These are phyloP conservation scores for Watersipora subatra DNA, from an alignment of 1,140 invertebrate species.

Conservation along the genomic window DNA sequence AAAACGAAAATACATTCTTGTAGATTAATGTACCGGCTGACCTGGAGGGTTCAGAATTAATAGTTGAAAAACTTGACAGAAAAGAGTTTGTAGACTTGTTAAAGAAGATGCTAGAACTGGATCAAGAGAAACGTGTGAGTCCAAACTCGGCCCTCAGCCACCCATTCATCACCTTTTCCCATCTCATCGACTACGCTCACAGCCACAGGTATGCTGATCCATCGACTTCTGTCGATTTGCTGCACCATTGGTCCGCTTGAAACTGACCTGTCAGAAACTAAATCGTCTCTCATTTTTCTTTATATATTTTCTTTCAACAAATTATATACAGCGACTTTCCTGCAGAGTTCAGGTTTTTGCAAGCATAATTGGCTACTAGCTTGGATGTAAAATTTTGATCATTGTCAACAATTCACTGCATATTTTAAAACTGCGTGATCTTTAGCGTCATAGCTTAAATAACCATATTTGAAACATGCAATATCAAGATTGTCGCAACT, in stretches of 20 bases:
- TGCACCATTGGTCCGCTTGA: background rate
- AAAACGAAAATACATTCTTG: no score
- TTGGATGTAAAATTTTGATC: no score
- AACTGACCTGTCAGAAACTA: background rate
- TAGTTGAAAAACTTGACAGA: constrained; percentile 88
- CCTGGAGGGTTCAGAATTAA: constrained; percentile 79
- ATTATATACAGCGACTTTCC: no score
- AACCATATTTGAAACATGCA: no score
- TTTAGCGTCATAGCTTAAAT: no score
- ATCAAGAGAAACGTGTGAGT: constrained; percentile 86
- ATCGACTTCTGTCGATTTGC: background rate
- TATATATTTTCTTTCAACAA: background rate
- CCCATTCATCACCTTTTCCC: constrained; percentile 78
- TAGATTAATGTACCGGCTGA: constrained; percentile 89
- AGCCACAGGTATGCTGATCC: constrained; percentile 58
- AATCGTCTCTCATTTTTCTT: no score
- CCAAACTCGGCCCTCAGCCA: constrained; percentile 90
- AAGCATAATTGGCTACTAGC: no score
- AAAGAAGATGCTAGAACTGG: constrained; percentile 93
- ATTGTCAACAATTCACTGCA: no score
- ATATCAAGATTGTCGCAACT: no score
- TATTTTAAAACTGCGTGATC: no score
- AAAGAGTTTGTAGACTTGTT: constrained; percentile 91
- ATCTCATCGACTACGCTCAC: constrained; percentile 88
- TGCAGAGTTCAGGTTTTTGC: no score